A percentile compares a stretch with the other conserved stretches of the same genome.
Evolutionary conservation across 2,113 vertebrate species (phyloP).

Genomic region (Leptosomus discolor): DNA sequence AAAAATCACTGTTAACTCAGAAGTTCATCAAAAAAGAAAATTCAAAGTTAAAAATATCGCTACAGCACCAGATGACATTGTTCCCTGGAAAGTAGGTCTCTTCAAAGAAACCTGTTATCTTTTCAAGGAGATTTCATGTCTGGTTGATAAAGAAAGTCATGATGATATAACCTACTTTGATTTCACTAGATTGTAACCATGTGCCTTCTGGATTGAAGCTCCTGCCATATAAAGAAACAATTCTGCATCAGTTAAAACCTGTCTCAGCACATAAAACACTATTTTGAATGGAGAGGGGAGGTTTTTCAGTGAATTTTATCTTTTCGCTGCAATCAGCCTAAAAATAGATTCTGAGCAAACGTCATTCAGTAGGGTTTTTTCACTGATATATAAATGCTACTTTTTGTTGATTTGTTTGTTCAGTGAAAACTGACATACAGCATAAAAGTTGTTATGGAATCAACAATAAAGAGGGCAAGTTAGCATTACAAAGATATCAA

Average conservation of each 20-base stretch:
- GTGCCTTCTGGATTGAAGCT: not conserved
- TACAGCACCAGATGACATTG: not conserved
- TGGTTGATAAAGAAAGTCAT: not conserved
- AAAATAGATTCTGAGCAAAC: not conserved
- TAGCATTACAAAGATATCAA: not conserved
- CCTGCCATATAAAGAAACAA: not conserved
- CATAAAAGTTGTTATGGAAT: not conserved
- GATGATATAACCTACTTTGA: not conserved
- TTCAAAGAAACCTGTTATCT: not conserved
- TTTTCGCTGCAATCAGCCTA: rapidly evolving
- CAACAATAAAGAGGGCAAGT: not conserved
- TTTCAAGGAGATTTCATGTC: not conserved
- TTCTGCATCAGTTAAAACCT: not conserved
- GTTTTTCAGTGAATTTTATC: not conserved
- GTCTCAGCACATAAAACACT: not conserved
- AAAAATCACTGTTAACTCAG: not conserved
- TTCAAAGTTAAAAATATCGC: not conserved
- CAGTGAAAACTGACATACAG: not conserved
- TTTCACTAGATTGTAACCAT: not conserved
- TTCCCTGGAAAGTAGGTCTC: not conserved
- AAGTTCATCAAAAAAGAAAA: not conserved
- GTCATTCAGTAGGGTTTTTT: not conserved
- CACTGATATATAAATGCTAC: not conserved
- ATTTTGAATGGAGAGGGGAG: not conserved
- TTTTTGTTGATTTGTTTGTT: not conserved